Evolutionary conservation across 2,888 invertebrate species (phyloP).

Genomic region (Glaucopsyche alexis): DNA sequence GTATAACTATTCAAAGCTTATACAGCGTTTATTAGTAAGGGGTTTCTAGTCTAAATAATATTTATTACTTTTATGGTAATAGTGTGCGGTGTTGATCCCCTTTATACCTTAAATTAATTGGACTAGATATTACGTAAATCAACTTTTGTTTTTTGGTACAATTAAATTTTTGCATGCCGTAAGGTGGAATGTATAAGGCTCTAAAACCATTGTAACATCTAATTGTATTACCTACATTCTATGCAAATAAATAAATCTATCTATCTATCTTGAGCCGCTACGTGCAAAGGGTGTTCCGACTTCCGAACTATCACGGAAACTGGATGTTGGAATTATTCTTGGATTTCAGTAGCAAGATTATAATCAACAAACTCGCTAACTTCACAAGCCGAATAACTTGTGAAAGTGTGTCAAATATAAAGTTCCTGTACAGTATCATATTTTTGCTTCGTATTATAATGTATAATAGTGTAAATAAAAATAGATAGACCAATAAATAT

Average conservation of each 20-base stretch:
- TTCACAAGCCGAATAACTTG: not conserved
- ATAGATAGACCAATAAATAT: conserved; percentile 23
- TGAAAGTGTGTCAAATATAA: not conserved
- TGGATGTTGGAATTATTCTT: not conserved
- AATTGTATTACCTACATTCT: too few species aligned
- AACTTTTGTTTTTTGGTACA: too few species aligned
- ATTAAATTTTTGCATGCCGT: too few species aligned
- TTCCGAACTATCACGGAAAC: not conserved
- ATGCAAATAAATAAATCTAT: too few species aligned
- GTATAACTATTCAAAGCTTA: too few species aligned
- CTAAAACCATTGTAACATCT: too few species aligned
- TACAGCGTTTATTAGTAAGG: too few species aligned
- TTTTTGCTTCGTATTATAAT: not conserved
- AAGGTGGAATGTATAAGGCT: too few species aligned
- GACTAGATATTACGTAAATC: too few species aligned
- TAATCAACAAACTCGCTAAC: not conserved
- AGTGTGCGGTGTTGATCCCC: not conserved
- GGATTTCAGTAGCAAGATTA: not conserved
- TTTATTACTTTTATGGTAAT: not conserved
- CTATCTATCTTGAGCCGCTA: too few species aligned
- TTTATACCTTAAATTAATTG: too few species aligned
- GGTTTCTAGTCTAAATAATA: not conserved
- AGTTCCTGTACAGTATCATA: conserved; percentile 1
- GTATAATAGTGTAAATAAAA: conserved; percentile 35
- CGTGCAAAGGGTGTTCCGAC: too few species aligned